Conservation (phyloP, 1,140 invertebrate genomes). For the Zaprionus gabonicus region DNA sequence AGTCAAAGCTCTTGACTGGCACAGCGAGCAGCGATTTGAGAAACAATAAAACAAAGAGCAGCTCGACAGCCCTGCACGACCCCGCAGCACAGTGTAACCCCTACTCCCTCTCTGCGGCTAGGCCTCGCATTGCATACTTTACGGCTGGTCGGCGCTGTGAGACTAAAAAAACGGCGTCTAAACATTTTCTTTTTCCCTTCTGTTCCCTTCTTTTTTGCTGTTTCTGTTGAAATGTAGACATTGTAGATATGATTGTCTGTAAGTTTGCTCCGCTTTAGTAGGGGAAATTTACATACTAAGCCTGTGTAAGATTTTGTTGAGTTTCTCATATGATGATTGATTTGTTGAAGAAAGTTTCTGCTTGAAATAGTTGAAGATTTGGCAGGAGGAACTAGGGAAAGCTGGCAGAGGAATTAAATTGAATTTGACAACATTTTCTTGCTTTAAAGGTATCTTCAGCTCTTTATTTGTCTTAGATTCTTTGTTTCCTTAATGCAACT, state of each 20-base stretch:
- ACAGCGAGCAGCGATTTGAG: slow-evolving; percentile 47
- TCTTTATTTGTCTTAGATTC: too few species aligned
- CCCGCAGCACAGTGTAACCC: background rate
- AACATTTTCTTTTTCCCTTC: slow-evolving; percentile 26
- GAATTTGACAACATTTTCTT: background rate
- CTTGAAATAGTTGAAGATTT: background rate
- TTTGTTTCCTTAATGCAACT: background rate
- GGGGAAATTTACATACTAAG: slow-evolving; percentile 9
- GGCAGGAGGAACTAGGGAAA: background rate
- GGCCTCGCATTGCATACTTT: slow-evolving; percentile 47
- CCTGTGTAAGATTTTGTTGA: slow-evolving; percentile 23
- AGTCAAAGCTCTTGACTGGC: slow-evolving; percentile 45
- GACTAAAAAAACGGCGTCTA: slow-evolving; percentile 34
- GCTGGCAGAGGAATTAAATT: background rate
- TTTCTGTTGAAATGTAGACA: slow-evolving; percentile 20
- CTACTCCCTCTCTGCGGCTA: background rate
- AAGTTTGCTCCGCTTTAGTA: background rate
- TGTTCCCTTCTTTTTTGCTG: background rate
- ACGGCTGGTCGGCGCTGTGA: slow-evolving; percentile 22
- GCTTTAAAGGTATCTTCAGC: background rate
- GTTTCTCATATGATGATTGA: slow-evolving; percentile 29
- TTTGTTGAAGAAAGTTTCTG: slow-evolving; percentile 6
- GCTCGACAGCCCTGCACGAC: slow-evolving; percentile 8
- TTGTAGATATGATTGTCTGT: slow-evolving; percentile 9
- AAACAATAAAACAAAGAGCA: slow-evolving; percentile 59